Base-by-base conservation (phyloP, 1,140 invertebrate genomes). In the Metaphire vulgaris region DNA sequence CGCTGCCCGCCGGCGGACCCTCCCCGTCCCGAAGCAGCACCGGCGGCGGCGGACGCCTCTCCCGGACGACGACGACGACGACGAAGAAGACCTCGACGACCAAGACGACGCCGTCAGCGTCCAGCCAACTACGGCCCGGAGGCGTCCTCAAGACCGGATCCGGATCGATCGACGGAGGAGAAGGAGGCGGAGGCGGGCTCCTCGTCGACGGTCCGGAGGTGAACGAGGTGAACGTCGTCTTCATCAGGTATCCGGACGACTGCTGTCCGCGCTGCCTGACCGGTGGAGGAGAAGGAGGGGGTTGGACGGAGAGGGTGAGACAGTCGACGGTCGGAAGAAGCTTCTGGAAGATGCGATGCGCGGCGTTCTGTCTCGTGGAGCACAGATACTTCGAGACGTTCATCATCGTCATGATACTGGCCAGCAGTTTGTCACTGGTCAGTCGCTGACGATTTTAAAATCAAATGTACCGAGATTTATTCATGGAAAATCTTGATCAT, bases 311-410 rank as follows among this genome's bases (percentile, higher is more conserved):
- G 41, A 21, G 6, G 6, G 16, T 73, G 33, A 41, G 81, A 21
- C 68, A 79, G 21, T 31, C 93, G 67, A 93, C 93, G 1, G 95
- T 95, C 86, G 97, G 95, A 91, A 92, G 95, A 86, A 92, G 92
- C 76, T 98, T 95, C 94, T 94, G 91, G 76, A 93, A 92, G 85
- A 88, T 97, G 33, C 89, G 97, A 83, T 90, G 93, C 80, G 95
- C 96, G 88, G 96, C 94, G 76, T 97, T 93, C 87, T 90, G 91
- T 87, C 90, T 98, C 80, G 97, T 98, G 82, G 96, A 98, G 88
- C 97, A 98, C 88, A 97, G 96, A 88, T 98, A 98, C 88, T 99
- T 99, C 89, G 97, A 99, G 90, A 97, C 95, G 80, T 94, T 97
- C 87, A 95, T 98, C 86, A 98, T 99, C 84, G 92, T 93, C 81